Base-by-base conservation (phyloP, 2,113 vertebrate species). In the Thamnaconus septentrionalis region DNA sequence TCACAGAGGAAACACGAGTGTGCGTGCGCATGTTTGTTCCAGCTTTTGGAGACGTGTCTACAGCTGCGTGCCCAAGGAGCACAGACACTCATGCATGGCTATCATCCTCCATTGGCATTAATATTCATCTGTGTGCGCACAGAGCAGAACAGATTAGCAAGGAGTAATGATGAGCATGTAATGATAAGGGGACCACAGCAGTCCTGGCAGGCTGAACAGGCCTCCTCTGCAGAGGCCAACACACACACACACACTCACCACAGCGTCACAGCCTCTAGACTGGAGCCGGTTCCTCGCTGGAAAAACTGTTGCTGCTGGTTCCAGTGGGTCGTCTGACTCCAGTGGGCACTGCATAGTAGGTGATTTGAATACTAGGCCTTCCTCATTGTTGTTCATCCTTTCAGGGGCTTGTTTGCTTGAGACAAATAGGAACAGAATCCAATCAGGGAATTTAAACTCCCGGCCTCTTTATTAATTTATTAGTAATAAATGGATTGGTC, bases 81-180 rank as follows among this genome's bases (percentile, higher is more conserved):
- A 56, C 66, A 61, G 71, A 59, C 47, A 42, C 58, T 47, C 49
- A 58, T 66, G 60, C 71, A 41, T 54, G 8, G 75, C 81, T 79
- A 88, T 88, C 81, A 85, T 81, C 82, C 80, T 82, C 76, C 54
- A 6, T 68, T 31, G 71, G 81, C 84, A 88, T 90, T 88, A 85
- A 87, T 87, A 88, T 88, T 87, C 83, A 85, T 87, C 81, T 76
- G 78, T 76, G 85, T 76, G 82, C 69, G 83, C 88, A 81, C 60
- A 69, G 77, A 87, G 84, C 85, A 79, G 84, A 87, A 87, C 85
- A 89, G 89, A 90, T 90, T 90, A 90, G 85, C 80, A 6, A 82
- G 82, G 65, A 83, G 81, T 86, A 80, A 87, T 87, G 87, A 89
- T 90, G 80, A 89, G 83, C 83, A 78, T 86, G 85, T 84, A 85